Conservation (phyloP, 2,113 vertebrate species). For the Phyllopteryx taeniolatus region DNA sequence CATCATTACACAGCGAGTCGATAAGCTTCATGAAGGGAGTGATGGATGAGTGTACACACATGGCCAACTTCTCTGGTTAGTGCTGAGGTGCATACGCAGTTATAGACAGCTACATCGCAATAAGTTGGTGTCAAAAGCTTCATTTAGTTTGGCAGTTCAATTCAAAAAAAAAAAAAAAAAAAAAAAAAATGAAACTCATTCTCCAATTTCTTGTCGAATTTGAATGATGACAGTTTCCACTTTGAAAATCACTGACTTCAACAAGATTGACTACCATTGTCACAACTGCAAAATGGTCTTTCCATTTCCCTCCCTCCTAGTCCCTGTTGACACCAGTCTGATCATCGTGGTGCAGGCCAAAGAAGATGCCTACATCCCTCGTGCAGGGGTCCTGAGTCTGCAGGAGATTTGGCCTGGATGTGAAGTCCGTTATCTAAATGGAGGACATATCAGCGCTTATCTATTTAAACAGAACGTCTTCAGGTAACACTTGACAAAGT, state of each 20-base stretch:
- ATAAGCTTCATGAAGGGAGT: conserved; percentile 97
- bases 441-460: conserved; percentile 95
- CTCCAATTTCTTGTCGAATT: no score
- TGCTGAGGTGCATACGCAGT: neutral
- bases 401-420: conserved; percentile 97
- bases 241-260: no score
- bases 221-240: no score
- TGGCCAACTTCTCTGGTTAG: conserved; percentile 95
- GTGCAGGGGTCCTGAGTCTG: conserved; percentile 90
- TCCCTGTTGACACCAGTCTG: conserved; percentile 93
- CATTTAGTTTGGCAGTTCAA: no score
- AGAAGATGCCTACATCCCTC: conserved; percentile 93
- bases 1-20: conserved; percentile 82
- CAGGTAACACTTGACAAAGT: conserved; percentile 72
- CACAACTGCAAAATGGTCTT: neutral
- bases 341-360: conserved; percentile 94
- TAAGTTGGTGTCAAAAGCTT: neutral
- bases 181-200: no score
- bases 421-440: conserved; percentile 90
- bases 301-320: conserved; percentile 57
- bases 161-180: no score
- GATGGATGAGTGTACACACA: conserved; percentile 98
- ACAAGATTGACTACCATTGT: neutral
- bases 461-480: conserved; percentile 97
- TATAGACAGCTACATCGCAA: neutral